Evolutionary conservation across 2,113 vertebrate species (phyloP).

Genomic region (Empidonax traillii): DNA sequence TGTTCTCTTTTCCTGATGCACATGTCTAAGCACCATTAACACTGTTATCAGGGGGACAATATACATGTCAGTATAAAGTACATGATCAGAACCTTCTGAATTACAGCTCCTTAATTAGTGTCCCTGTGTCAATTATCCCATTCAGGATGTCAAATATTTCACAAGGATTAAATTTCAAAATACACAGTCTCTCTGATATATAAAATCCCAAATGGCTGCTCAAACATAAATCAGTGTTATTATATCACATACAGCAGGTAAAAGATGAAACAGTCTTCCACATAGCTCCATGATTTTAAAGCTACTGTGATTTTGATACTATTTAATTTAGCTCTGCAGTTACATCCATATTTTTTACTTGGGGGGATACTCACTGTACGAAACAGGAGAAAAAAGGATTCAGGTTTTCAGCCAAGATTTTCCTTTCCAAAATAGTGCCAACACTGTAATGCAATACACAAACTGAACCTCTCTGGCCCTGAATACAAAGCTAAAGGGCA

Average conservation of each 20-base stretch:
- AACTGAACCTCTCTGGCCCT: neutral
- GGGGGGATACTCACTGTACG: neutral
- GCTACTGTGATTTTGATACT: neutral
- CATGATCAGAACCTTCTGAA: conserved; percentile 38
- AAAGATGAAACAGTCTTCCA: neutral
- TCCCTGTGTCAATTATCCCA: conserved; percentile 36
- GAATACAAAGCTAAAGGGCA: neutral
- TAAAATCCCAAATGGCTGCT: conserved; percentile 14
- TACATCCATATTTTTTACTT: neutral
- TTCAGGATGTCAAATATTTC: conserved; percentile 45
- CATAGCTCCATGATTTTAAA: neutral
- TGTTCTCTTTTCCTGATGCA: neutral
- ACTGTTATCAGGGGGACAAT: conserved; percentile 31
- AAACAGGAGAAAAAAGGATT: neutral
- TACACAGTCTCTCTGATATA: neutral
- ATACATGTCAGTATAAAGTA: conserved; percentile 37
- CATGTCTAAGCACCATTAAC: conserved; percentile 40
- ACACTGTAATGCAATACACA: neutral
- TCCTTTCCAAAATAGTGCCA: neutral
- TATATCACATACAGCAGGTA: neutral
- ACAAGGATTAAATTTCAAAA: conserved; percentile 36
- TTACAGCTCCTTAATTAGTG: conserved; percentile 44
- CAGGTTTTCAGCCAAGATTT: neutral
- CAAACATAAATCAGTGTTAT: neutral
- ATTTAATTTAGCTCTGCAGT: neutral